phyloP scores from a whole-genome alignment of 2,888 invertebrate genomes.

The Elysia crispata region DNA sequence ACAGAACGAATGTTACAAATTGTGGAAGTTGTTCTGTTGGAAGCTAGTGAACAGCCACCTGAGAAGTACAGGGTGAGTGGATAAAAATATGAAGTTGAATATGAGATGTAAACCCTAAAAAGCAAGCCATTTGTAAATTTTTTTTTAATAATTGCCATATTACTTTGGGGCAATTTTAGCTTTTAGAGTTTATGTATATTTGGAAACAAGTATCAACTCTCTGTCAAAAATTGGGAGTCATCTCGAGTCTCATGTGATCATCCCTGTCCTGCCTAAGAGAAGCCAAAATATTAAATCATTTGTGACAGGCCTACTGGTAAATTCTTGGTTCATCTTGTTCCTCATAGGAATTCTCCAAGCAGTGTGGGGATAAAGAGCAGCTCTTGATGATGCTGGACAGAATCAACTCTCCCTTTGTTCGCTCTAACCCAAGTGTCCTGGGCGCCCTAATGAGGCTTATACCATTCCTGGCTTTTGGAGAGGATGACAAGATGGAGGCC shows the following conservation, averaged over 20 bases:
- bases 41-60: constrained; percentile 91
- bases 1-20: constrained; percentile 95
- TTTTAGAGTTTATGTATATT: too few species aligned
- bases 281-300: too few species aligned
- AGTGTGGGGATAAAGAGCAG: constrained; percentile 93
- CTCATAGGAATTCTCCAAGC: constrained; percentile 86
- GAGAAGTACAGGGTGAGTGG: constrained; percentile 83
- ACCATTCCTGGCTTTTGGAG: constrained; percentile 96
- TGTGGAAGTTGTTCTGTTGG: constrained; percentile 94
- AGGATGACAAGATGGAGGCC: constrained; percentile 94
- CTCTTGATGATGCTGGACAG: constrained; percentile 85
- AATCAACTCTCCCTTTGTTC: constrained; percentile 76
- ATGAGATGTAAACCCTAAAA: too few species aligned
- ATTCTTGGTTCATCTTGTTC: too few species aligned
- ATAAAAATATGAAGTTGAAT: background rate
- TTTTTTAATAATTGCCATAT: too few species aligned
- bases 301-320: too few species aligned
- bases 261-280: too few species aligned
- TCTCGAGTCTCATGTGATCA: too few species aligned
- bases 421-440: constrained; percentile 83
- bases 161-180: too few species aligned
- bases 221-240: too few species aligned
- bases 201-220: too few species aligned
- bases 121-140: too few species aligned
- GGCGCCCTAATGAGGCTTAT: constrained; percentile 91